Percentiles rank a stretch among this genome's conserved stretches.
phyloP scores from a whole-genome alignment of 2,113 vertebrate species.

The Capreolus pygargus region DNA sequence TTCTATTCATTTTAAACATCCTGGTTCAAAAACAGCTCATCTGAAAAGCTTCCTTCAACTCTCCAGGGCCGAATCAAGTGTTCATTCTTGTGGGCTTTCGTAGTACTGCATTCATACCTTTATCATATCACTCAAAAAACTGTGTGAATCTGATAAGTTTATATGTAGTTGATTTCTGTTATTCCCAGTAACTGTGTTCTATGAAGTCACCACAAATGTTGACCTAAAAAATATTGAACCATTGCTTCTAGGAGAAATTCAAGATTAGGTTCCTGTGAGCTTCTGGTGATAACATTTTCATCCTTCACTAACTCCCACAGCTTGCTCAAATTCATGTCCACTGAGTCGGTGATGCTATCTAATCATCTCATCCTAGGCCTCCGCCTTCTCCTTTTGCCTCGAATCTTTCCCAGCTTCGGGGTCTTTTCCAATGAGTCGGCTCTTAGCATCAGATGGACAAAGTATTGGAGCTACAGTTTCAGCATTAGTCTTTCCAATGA shows the following conservation, averaged over 20 bases:
- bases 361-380: neutral
- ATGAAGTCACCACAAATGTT: neutral
- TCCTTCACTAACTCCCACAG: neutral
- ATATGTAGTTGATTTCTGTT: neutral
- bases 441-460: neutral
- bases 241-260: neutral
- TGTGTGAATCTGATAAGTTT: neutral
- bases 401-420: neutral
- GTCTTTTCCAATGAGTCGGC: neutral
- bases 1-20: neutral
- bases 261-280: neutral
- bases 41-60: neutral
- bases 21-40: neutral
- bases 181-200: neutral
- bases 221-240: neutral
- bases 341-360: neutral
- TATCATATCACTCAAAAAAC: neutral
- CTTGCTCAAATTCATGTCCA: neutral
- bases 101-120: neutral
- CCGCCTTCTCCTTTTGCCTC: neutral
- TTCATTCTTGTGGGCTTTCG: fast-evolving
- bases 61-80: neutral
- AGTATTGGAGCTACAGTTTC: neutral
- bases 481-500: neutral
- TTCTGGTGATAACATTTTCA: neutral